Base-by-base conservation (phyloP, 2,797 vertebrate genomes). In the Nyctalus aviator region DNA sequence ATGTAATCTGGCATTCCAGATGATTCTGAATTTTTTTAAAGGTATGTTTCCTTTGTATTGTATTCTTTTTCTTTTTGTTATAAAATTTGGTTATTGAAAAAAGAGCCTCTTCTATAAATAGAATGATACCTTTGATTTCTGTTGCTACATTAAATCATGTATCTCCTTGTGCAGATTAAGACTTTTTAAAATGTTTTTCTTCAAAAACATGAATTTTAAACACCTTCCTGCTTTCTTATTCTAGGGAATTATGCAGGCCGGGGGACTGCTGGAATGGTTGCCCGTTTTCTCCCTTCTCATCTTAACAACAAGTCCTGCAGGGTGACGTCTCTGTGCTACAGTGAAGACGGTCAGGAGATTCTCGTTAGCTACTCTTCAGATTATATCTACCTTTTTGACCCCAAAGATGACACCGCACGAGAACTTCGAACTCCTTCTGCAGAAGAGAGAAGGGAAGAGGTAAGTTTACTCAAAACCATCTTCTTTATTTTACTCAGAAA, bases 291-390 rank as follows among this genome's bases (percentile, higher is more conserved):
- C 88, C 99, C 99, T 17, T 97, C 99, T 50, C 99, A 99, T 97
- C 99, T 99, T 96, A 98, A 98, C 97, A 99, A 99, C 97, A 99
- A 99, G 97, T 99, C 99, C 46, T 99, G 99, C 97, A 98, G 99
- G 77, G 99, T 99, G 88, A 99, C 99, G 0, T 99, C 99, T 27
- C 98, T 99, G 4, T 99, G 99, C 98, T 99, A 99, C 93, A 99
- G 99, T 95, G 99, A 99, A 95, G 99, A 99, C 93, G 99, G 99
- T 7, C 99, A 99, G 97, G 99, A 99, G 98, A 99, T 99, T 96
- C 99, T 99, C 94, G 99, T 99, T 98, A 99, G 99, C 98, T 99
- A 99, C 98, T 99, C 99, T 79, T 99, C 99, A 0, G 99, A 99
- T 97, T 99, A 99, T 95, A 99, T 99, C 95, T 99, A 99, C 97